Percentiles rank a stretch among this genome's conserved stretches.
These are phyloP conservation scores for Melanotaenia parkinsoni DNA, from an alignment of 2,797 vertebrate species.

Conservation along the genomic window DNA sequence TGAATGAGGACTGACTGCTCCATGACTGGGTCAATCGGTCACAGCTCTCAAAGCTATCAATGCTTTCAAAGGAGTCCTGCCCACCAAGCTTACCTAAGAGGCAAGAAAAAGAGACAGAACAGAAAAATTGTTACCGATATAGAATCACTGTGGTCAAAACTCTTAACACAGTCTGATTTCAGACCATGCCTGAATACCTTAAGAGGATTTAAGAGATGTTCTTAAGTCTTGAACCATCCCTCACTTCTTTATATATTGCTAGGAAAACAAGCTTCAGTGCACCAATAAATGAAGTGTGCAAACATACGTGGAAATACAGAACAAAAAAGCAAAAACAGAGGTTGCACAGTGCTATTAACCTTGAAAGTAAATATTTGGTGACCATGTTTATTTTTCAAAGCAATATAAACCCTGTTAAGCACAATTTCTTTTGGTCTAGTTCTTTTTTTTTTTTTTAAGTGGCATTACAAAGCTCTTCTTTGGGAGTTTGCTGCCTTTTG, in stretches of 20 bases:
- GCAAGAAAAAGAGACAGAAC: neutral
- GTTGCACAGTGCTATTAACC: neutral
- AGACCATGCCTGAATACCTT: neutral
- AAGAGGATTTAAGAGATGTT: neutral
- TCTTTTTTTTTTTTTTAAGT: neutral
- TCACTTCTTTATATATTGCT: neutral
- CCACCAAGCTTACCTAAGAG: conserved; percentile 93
- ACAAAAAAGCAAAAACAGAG: neutral
- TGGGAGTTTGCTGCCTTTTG: neutral
- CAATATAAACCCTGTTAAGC: neutral
- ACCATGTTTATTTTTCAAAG: neutral
- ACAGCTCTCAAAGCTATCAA: conserved; percentile 97
- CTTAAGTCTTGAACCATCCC: neutral
- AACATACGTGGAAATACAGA: neutral
- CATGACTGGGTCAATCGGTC: conserved; percentile 97
- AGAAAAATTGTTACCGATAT: neutral
- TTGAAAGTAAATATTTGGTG: neutral
- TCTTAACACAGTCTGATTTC: neutral
- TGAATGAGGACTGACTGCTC: conserved; percentile 98
- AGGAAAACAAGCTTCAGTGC: neutral
- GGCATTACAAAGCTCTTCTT: neutral
- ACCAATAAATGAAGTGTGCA: neutral
- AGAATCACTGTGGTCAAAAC: neutral
- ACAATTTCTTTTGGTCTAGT: neutral
- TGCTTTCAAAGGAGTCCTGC: conserved; percentile 99